phyloP scores from a whole-genome alignment of 2,888 invertebrate species.

The Alcis repandata region DNA sequence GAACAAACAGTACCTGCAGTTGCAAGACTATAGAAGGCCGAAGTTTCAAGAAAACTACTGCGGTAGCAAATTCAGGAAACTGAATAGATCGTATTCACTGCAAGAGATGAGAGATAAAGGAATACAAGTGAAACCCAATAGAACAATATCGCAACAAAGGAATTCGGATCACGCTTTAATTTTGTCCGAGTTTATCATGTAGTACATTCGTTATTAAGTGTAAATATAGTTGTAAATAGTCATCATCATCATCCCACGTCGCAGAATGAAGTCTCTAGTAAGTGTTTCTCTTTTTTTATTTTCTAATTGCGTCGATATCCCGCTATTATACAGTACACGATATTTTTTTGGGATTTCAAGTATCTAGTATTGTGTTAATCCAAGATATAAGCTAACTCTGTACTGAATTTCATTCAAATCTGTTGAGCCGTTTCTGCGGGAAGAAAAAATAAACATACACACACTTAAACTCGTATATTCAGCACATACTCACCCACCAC shows the following conservation, averaged over 20 bases:
- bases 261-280: not conserved
- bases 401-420: too few species aligned
- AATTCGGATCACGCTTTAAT: conserved; percentile 59
- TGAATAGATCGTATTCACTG: conserved; percentile 67
- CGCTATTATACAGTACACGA: too few species aligned
- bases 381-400: too few species aligned
- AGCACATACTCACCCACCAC: too few species aligned
- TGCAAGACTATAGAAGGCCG: conserved; percentile 71
- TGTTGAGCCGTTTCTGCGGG: too few species aligned
- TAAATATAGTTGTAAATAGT: conserved; percentile 39
- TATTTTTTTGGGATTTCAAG: too few species aligned
- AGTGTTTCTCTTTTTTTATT: not conserved
- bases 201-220: conserved; percentile 53
- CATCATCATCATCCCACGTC: not conserved
- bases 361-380: too few species aligned
- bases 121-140: conserved; percentile 56
- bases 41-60: conserved; percentile 62
- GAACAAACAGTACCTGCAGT: conserved; percentile 57
- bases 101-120: conserved; percentile 69
- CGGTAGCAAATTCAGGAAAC: conserved; percentile 57
- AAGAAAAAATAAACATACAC: too few species aligned
- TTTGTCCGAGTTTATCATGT: conserved; percentile 75
- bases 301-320: not conserved
- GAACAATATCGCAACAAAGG: conserved; percentile 54
- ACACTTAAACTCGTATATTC: too few species aligned